phyloP scores from a whole-genome alignment of 2,888 invertebrate genomes.

The Brachyptera putata region DNA sequence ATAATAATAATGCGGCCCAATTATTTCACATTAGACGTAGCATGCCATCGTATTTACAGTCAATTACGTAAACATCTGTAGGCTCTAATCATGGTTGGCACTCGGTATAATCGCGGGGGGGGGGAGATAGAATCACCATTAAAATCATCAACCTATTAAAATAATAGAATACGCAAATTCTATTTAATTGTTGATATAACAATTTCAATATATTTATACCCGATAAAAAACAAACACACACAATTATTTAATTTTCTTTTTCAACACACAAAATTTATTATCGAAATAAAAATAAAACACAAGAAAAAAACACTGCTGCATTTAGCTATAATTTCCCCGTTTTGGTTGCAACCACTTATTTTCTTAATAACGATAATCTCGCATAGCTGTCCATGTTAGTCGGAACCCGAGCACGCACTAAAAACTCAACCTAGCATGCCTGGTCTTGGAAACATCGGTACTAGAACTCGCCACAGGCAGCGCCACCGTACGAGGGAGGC shows the following conservation, averaged over 20 bases:
- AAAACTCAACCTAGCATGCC: neutral
- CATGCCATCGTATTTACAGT: neutral
- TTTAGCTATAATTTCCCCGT: neutral
- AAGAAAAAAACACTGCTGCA: neutral
- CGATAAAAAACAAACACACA: neutral
- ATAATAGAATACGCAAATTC: neutral
- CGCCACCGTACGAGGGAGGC: constrained; percentile 27
- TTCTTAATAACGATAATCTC: constrained; percentile 8
- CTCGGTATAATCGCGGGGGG: neutral
- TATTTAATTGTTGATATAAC: neutral
- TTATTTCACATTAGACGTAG: no score
- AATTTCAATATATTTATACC: neutral
- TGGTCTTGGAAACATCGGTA: neutral
- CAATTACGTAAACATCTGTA: neutral
- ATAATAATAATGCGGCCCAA: neutral
- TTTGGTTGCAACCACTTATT: neutral
- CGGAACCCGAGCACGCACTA: neutral
- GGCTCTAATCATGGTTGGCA: neutral
- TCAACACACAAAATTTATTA: neutral
- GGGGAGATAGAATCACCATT: neutral
- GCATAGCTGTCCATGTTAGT: neutral
- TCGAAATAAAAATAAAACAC: neutral
- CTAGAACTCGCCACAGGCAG: constrained; percentile 17
- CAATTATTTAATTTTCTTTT: neutral
- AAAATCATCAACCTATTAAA: neutral